Base-by-base conservation (phyloP, 2,888 invertebrate genomes). In the Rhorus exstirpatorius region DNA sequence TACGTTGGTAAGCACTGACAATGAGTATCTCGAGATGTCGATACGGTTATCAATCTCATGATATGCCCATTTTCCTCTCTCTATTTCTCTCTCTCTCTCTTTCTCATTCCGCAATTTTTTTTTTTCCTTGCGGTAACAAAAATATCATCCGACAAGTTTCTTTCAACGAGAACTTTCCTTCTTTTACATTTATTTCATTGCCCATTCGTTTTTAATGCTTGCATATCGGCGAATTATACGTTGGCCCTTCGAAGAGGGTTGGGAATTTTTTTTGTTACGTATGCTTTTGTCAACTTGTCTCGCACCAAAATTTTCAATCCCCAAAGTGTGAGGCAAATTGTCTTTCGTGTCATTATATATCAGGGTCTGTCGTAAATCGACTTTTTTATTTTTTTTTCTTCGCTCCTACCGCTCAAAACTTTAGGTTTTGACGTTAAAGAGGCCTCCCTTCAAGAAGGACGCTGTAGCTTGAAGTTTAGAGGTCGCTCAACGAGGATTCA, bases 71-170 rank as follows among this genome's bases (percentile, higher is more conserved):
- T 19, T 51, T 19, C 19, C 21, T 19, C 3, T 51, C 21, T 49
- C 10, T 38, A 24, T 12, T 14, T 44, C 26, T 17, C 14, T 14
- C 46, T 31, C 38, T 17, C 26, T 41, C 26, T 53, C 58, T 46
- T 0, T 14, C 3, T 49, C 41, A 35, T 41, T 49, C n/a, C 17
- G 44, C 44, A 44, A 6, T 3, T 24, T 38, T 31, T 65, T 55
- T 38, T n/a, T 46, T 31, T 35, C 17, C 17, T 67, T 31, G 72
- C 58, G 49, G 26, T 67, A 60, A 79, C 65, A 17, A 65, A 72
- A 79, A 78, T 71, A 71, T 63, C 46, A 58, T 38, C 61, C 31
- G 31, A 46, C n/a, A 44, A 70, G 7, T 70, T 21, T 14, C 44
- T 14, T 46, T 63, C 31, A 35, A 61, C 49, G 26, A 71, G 41